Conservation (phyloP, 2,888 invertebrate species). For the Apantesis nais region DNA sequence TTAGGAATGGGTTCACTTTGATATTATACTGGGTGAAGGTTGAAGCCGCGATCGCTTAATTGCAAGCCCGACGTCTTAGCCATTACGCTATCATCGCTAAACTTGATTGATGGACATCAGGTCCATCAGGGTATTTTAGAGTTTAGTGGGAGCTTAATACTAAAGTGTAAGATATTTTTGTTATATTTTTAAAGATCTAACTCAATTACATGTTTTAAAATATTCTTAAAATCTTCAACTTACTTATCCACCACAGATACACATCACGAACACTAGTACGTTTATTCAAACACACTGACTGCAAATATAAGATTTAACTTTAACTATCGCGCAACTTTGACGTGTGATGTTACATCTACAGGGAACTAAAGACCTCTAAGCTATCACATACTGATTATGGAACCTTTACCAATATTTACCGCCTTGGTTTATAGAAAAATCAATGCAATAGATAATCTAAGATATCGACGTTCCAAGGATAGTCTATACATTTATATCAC, state of each 20-base stretch:
- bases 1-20: too few species aligned
- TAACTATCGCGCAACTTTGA: not conserved
- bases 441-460: conserved; percentile 57
- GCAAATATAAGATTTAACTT: not conserved
- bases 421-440: conserved; percentile 69
- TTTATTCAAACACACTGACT: not conserved
- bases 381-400: conserved; percentile 39
- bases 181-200: not conserved
- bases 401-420: conserved; percentile 60
- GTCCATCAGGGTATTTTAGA: not conserved
- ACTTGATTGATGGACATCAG: too few species aligned
- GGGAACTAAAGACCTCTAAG: conserved; percentile 35
- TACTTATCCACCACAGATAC: not conserved
- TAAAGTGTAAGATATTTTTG: not conserved
- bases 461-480: conserved; percentile 30
- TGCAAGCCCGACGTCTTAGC: not conserved
- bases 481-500: conserved; percentile 31
- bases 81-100: too few species aligned
- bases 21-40: not conserved
- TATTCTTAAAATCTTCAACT: not conserved
- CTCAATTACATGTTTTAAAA: not conserved
- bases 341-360: conserved; percentile 35
- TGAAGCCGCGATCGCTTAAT: not conserved
- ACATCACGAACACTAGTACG: not conserved
- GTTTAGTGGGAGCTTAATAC: not conserved